Conservation (phyloP, 2,888 invertebrate species). For the Lymantria monacha region DNA sequence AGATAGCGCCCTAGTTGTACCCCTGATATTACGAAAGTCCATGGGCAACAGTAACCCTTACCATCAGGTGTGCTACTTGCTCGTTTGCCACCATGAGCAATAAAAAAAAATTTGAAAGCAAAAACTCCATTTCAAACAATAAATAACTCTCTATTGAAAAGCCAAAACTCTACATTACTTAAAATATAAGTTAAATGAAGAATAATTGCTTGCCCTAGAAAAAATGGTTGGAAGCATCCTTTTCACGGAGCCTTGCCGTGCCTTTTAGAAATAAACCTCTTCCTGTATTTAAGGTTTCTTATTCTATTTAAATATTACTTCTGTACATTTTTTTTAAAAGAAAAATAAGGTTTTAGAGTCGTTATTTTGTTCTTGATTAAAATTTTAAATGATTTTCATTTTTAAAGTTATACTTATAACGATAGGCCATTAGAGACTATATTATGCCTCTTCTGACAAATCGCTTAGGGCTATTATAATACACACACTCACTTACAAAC, state of each 20-base stretch:
- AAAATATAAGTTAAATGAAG: slow-evolving; percentile 5
- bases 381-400: slow-evolving; percentile 18
- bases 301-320: slow-evolving; percentile 14
- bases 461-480: no score
- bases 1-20: no score
- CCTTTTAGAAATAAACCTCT: slow-evolving; percentile 6
- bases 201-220: slow-evolving; percentile 2
- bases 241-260: neutral
- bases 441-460: no score
- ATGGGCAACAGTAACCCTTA: no score
- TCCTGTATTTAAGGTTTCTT: slow-evolving; percentile 5
- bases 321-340: slow-evolving; percentile 7
- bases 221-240: neutral
- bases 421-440: no score
- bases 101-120: no score
- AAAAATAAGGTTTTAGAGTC: neutral
- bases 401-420: slow-evolving; percentile 3
- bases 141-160: neutral
- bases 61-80: no score
- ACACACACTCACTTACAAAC: no score
- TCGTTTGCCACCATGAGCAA: no score
- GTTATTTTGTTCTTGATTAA: slow-evolving; percentile 22
- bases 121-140: neutral
- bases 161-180: neutral
- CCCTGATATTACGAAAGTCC: no score